phyloP scores from a whole-genome alignment of 2,888 invertebrate genomes.

The Gasteruption jaculator region DNA sequence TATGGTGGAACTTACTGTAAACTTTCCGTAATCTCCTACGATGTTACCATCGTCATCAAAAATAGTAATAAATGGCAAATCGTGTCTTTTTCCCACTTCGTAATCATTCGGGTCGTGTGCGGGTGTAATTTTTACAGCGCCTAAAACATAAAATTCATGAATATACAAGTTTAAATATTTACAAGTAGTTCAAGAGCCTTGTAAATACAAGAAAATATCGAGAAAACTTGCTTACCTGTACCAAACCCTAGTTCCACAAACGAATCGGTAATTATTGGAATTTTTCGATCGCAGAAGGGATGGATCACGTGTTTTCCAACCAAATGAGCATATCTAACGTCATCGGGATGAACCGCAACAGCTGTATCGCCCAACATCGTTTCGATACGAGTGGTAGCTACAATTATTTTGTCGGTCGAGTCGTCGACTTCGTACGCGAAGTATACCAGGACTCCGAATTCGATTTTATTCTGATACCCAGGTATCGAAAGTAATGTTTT shows the following conservation, averaged over 20 bases:
- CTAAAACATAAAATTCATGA: slow-evolving; percentile 47
- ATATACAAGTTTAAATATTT: neutral
- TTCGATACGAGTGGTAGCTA: slow-evolving; percentile 97
- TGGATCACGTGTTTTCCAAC: slow-evolving; percentile 81
- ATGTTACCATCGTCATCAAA: slow-evolving; percentile 89
- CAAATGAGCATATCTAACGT: slow-evolving; percentile 75
- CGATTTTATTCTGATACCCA: slow-evolving; percentile 83
- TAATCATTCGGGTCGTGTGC: slow-evolving; percentile 98
- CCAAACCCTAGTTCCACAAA: slow-evolving; percentile 96
- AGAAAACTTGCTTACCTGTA: slow-evolving; percentile 62
- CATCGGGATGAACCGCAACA: slow-evolving; percentile 95
- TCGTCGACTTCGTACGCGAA: slow-evolving; percentile 86
- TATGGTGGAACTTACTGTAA: slow-evolving; percentile 57
- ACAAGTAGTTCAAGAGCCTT: neutral
- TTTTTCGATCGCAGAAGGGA: slow-evolving; percentile 77
- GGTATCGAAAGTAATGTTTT: slow-evolving; percentile 84
- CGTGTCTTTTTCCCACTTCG: slow-evolving; percentile 87
- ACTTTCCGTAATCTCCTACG: slow-evolving; percentile 72
- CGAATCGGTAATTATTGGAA: slow-evolving; percentile 88
- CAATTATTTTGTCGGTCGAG: slow-evolving; percentile 75
- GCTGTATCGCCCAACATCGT: slow-evolving; percentile 98
- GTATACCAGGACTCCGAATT: slow-evolving; percentile 87
- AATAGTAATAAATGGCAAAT: slow-evolving; percentile 81
- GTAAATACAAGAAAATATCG: slow-evolving; percentile 2
- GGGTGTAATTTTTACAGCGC: slow-evolving; percentile 98